Evolutionary conservation across 2,113 vertebrate genomes (phyloP).

Genomic region (Meles meles): DNA sequence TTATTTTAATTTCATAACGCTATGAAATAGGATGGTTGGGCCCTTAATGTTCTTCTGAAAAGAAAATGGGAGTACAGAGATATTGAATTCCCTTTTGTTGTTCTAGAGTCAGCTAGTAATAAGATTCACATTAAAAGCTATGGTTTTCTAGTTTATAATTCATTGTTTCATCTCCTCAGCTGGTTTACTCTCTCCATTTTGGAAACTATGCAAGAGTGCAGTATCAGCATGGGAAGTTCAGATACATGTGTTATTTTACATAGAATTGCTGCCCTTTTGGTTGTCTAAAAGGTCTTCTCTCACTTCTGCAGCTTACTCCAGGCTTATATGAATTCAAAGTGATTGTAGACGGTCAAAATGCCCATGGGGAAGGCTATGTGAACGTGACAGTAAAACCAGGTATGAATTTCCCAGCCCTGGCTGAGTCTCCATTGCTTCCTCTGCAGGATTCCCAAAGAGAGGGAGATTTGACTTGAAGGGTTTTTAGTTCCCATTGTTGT

Average conservation of each 20-base stretch:
- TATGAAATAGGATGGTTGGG: slow-evolving; percentile 33
- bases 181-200: slow-evolving; percentile 55
- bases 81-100: slow-evolving; percentile 60
- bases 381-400: slow-evolving; percentile 98
- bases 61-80: slow-evolving; percentile 68
- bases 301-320: slow-evolving; percentile 89
- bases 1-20: slow-evolving; percentile 66
- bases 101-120: slow-evolving; percentile 56
- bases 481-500: not conserved
- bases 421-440: not conserved
- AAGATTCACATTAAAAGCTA: slow-evolving; percentile 44
- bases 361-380: slow-evolving; percentile 92
- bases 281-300: slow-evolving; percentile 46
- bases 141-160: slow-evolving; percentile 17
- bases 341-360: slow-evolving; percentile 86
- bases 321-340: slow-evolving; percentile 97
- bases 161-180: slow-evolving; percentile 33
- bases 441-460: slow-evolving; percentile 8
- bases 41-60: slow-evolving; percentile 59
- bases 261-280: not conserved
- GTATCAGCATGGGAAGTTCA: not conserved
- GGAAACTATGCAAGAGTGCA: slow-evolving; percentile 21
- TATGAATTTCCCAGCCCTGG: slow-evolving; percentile 72
- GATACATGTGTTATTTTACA: not conserved
- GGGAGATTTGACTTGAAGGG: not conserved